Evolutionary conservation across 2,113 vertebrate species (phyloP).

Genomic region (Rhinichthys klamathensis): DNA sequence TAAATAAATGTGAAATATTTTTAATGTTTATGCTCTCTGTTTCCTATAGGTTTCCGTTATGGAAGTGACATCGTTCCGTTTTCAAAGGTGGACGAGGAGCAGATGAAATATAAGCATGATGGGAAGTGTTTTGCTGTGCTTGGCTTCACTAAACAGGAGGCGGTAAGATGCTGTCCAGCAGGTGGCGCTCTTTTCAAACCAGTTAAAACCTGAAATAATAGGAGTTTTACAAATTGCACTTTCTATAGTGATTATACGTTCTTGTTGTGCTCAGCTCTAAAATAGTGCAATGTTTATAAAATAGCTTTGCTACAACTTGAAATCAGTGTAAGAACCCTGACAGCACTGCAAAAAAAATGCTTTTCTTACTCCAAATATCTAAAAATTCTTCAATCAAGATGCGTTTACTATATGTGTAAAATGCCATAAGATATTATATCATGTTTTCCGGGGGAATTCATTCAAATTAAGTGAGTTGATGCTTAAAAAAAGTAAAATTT

Average conservation of each 20-base stretch:
- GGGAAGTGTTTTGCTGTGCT: constrained; percentile 92
- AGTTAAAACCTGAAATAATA: neutral
- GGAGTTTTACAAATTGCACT: neutral
- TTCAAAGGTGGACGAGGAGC: constrained; percentile 95
- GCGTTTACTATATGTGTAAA: too few relatives aligned
- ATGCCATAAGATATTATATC: too few relatives aligned
- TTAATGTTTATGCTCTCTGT: neutral
- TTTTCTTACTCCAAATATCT: too few relatives aligned
- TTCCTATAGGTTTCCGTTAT: constrained; percentile 87
- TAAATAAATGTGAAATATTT: neutral
- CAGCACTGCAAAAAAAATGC: too few relatives aligned
- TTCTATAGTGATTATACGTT: neutral
- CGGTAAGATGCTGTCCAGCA: constrained; percentile 70
- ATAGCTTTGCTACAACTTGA: neutral
- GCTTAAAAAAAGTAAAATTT: too few relatives aligned
- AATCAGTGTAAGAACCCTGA: neutral
- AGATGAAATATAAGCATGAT: constrained; percentile 95
- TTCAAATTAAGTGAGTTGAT: too few relatives aligned
- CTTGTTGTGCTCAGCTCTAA: too few relatives aligned
- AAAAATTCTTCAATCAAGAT: too few relatives aligned
- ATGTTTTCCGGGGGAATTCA: too few relatives aligned
- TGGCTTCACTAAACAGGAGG: constrained; percentile 85
- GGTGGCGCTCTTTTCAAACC: constrained; percentile 38
- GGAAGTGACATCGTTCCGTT: constrained; percentile 97
- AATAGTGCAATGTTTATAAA: neutral